Conservation (phyloP, 1,140 invertebrate genomes). For the Drosophila pectinifera region DNA sequence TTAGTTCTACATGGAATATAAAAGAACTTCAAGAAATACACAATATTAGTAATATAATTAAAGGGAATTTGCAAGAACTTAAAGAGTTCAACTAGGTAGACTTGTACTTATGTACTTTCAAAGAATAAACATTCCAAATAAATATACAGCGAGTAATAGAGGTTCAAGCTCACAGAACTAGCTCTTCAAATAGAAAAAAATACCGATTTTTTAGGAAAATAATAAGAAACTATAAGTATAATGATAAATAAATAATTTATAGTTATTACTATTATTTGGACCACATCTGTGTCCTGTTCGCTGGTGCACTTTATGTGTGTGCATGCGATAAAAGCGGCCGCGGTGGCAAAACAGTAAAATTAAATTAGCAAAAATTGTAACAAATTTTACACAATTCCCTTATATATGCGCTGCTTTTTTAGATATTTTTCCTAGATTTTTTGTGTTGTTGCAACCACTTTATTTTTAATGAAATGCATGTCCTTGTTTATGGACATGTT, state of each 20-base stretch:
- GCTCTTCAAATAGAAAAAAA: too few relatives aligned
- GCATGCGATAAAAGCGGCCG: conserved; percentile 37
- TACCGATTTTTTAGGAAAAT: too few relatives aligned
- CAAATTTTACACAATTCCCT: conserved; percentile 41
- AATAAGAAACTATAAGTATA: too few relatives aligned
- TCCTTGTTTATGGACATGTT: conserved; percentile 63
- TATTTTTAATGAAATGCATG: conserved; percentile 33
- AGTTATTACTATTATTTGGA: not conserved
- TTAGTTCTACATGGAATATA: too few relatives aligned
- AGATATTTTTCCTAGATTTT: conserved; percentile 1
- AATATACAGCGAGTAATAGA: too few relatives aligned
- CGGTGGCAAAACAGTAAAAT: conserved; percentile 60
- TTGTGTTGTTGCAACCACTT: conserved; percentile 11
- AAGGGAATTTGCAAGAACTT: too few relatives aligned
- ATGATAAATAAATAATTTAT: not conserved
- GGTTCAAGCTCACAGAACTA: too few relatives aligned
- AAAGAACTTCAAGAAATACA: too few relatives aligned
- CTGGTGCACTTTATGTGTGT: conserved; percentile 6
- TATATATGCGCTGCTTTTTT: not conserved
- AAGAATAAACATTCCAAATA: too few relatives aligned
- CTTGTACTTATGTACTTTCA: too few relatives aligned
- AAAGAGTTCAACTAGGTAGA: too few relatives aligned
- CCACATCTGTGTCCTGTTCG: not conserved
- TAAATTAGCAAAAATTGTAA: conserved; percentile 73
- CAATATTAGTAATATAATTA: too few relatives aligned